Evolutionary conservation across 2,797 vertebrate species (phyloP).

Genomic region (Sciurus vulgaris): DNA sequence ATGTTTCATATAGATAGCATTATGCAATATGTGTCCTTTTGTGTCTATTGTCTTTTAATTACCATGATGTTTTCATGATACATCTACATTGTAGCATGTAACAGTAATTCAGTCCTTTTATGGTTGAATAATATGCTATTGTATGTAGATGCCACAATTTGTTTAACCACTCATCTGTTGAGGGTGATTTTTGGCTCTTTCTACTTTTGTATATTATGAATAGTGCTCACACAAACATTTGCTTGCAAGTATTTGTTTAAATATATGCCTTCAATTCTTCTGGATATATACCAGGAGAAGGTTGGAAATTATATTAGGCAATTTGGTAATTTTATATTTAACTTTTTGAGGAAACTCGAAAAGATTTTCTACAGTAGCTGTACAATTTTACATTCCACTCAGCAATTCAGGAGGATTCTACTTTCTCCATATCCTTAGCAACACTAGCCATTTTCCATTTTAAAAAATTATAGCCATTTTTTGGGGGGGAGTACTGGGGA

Average conservation of each 20-base stretch:
- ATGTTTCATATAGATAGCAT: background rate
- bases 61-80: slow-evolving; percentile 30
- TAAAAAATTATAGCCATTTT: background rate
- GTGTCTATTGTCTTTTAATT: background rate
- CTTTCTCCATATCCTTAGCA: background rate
- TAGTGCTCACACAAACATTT: background rate
- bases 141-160: background rate
- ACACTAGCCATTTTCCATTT: background rate
- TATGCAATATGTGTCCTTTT: background rate
- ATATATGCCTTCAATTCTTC: background rate
- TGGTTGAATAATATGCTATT: slow-evolving; percentile 38
- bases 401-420: background rate
- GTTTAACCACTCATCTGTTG: background rate
- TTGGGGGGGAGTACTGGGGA: too few relatives aligned
- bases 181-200: slow-evolving; percentile 37
- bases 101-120: slow-evolving; percentile 27
- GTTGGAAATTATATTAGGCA: background rate
- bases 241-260: slow-evolving; percentile 35
- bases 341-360: slow-evolving; percentile 15
- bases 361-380: background rate
- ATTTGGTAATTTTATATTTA: background rate
- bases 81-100: background rate
- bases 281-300: background rate
- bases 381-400: background rate
- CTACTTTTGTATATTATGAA: slow-evolving; percentile 18